phyloP scores from a whole-genome alignment of 2,888 invertebrate species.

The Troides aeacus region DNA sequence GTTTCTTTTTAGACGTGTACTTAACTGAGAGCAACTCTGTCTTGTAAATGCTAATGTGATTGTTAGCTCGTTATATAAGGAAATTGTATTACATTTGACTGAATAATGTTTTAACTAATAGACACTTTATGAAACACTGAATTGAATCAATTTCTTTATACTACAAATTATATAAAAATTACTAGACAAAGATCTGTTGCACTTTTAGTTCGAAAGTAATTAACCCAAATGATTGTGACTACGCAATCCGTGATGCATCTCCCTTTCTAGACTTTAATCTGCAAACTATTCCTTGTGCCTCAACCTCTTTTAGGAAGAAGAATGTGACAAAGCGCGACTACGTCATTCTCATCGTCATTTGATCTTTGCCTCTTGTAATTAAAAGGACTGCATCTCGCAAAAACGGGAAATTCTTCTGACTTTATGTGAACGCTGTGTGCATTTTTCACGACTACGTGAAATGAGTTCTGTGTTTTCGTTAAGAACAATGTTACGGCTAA shows the following conservation, averaged over 20 bases:
- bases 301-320: constrained; percentile 27
- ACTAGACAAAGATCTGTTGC: not conserved
- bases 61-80: constrained; percentile 32
- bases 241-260: constrained; percentile 6
- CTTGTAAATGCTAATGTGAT: constrained; percentile 38
- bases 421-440: constrained; percentile 15
- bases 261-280: constrained; percentile 25
- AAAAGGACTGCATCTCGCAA: constrained; percentile 30
- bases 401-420: constrained; percentile 25
- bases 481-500: constrained; percentile 19
- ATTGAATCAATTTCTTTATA: not conserved
- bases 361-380: constrained; percentile 29
- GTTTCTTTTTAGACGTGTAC: constrained; percentile 52
- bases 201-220: constrained; percentile 17
- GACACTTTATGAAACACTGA: not conserved
- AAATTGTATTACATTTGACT: not conserved
- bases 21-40: constrained; percentile 35
- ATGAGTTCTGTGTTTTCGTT: constrained; percentile 17
- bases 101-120: not conserved
- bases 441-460: constrained; percentile 15
- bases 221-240: constrained; percentile 26
- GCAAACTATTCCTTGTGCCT: constrained; percentile 26
- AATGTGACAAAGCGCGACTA: constrained; percentile 28
- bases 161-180: not conserved
- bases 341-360: constrained; percentile 29